Evolutionary conservation across 2,888 invertebrate species (phyloP), one percentile per base, ranked within the genome.

Genomic region (Morpho deidamia): DNA sequence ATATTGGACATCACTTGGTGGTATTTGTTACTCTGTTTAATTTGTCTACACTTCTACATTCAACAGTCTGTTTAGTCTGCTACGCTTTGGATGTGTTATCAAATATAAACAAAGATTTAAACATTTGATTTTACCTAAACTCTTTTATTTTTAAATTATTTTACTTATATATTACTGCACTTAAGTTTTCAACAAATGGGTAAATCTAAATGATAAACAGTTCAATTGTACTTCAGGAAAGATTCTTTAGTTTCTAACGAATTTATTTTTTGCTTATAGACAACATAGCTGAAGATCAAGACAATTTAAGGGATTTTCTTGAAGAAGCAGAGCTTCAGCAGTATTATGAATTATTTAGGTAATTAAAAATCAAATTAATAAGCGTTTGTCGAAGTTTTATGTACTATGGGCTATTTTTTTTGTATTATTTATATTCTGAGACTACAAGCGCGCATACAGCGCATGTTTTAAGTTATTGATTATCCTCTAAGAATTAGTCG

Each of bases 291-390:
- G 80, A 80, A 45, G 80, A 79, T 50, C 72, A 74, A 65, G 81
- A 82, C 58, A 80, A 73, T 63, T 69, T 89, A 44, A 79, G 78
- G 65, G 97, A 97, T 81, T 98, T 98, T 85, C 93, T 99, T 63
- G 94, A 95, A 76, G 97, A 98, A 90, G 97, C 98, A 43, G 98
- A 98, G 81, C 92, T 99, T 49, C 95, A 95, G 70, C 98, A 98
- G 76, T 99, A 99, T 90, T 96, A 96, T 75, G 65, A 63, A 43
- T 53, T 63, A 53, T 63, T 62, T 51, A 62, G 60, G 61, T 66
- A 55, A 56, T 39, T 34, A 12, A 32, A 55, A 39, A 39, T 46
- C 33, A 11, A 14, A 40, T 52, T 43, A 12, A 9, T 44, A 8
- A 45, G 33, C 33, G 43, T 12, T 49, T 39, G 14, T 46, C 50